phyloP scores from a whole-genome alignment of 2,113 vertebrate species.

The Megaleporinus macrocephalus region DNA sequence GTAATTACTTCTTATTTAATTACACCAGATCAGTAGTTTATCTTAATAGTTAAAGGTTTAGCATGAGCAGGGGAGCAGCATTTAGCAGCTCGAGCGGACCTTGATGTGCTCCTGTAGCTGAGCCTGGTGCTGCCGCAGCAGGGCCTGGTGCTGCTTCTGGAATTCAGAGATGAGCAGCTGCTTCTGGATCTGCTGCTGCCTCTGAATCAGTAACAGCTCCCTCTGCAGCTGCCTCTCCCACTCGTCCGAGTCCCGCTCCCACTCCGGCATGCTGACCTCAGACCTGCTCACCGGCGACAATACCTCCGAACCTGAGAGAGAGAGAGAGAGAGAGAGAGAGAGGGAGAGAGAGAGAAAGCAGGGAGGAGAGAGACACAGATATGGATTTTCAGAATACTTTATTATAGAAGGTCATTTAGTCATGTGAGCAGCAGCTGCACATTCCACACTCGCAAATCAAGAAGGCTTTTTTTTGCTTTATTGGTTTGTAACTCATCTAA shows the following conservation, averaged over 20 bases:
- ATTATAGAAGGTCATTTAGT: neutral
- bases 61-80: neutral
- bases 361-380: neutral
- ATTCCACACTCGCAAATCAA: constrained; percentile 12
- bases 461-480: neutral
- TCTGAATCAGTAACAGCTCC: constrained; percentile 86
- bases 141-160: constrained; percentile 88
- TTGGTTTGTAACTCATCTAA: constrained; percentile 1
- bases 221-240: constrained; percentile 86
- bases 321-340: neutral
- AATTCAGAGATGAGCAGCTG: constrained; percentile 88
- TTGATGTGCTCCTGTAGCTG: constrained; percentile 90
- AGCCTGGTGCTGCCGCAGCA: constrained; percentile 86
- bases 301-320: constrained; percentile 42
- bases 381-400: constrained; percentile 3
- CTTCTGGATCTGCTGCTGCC: constrained; percentile 90
- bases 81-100: too few relatives aligned
- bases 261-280: constrained; percentile 48
- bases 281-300: constrained; percentile 33
- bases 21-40: too few relatives aligned
- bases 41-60: neutral
- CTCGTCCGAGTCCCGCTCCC: constrained; percentile 82
- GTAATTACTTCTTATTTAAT: too few relatives aligned
- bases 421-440: constrained; percentile 1
- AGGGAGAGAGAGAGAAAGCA: neutral